phyloP scores from a whole-genome alignment of 2,113 vertebrate species.

The Chrysochloris asiatica region DNA sequence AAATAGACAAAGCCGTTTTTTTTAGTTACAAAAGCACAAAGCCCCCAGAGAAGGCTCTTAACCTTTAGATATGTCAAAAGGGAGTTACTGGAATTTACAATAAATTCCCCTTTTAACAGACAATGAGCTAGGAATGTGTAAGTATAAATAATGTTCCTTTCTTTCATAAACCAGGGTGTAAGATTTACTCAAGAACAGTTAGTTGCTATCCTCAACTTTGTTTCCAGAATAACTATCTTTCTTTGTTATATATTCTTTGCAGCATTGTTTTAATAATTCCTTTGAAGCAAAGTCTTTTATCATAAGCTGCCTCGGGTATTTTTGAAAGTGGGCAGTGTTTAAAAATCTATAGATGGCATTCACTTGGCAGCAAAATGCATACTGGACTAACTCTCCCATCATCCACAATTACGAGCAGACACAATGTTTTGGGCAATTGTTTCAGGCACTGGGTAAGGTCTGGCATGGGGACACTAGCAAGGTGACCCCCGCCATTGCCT shows the following conservation, averaged over 20 bases:
- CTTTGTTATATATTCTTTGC: neutral
- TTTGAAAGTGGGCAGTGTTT: conserved; percentile 14
- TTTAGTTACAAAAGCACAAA: neutral
- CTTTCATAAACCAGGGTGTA: neutral
- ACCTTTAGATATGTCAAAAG: conserved; percentile 43
- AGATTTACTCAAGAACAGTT: neutral
- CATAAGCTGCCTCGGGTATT: neutral
- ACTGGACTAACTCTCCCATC: neutral
- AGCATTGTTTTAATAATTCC: conserved; percentile 43
- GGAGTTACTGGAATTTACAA: conserved; percentile 44
- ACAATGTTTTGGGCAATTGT: rapidly evolving
- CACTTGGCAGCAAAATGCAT: neutral
- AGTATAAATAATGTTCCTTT: conserved; percentile 32
- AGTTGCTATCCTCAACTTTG: rapidly evolving
- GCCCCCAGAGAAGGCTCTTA: conserved; percentile 19
- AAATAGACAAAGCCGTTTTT: neutral
- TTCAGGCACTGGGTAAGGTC: neutral
- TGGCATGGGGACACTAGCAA: rapidly evolving
- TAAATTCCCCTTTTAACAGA: conserved; percentile 53
- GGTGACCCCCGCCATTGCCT: rapidly evolving
- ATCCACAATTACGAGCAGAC: neutral
- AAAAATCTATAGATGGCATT: neutral
- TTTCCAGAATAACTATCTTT: neutral
- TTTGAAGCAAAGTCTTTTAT: conserved; percentile 9
- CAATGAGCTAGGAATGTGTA: conserved; percentile 16